phyloP scores from a whole-genome alignment of 2,113 vertebrate genomes.

The Periophthalmodon schlosseri region DNA sequence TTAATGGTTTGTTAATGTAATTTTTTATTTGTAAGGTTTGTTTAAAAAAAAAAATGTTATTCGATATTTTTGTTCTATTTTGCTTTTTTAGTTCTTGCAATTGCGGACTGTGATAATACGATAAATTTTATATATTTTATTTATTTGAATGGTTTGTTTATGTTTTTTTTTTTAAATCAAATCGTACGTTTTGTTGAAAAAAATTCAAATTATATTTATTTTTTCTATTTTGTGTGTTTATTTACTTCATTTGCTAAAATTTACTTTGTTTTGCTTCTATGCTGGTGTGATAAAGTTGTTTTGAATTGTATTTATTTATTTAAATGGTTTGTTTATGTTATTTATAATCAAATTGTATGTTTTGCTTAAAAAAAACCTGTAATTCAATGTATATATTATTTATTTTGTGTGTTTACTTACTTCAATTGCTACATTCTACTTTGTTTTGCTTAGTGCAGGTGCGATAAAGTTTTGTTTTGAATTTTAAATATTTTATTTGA shows the following conservation, averaged over 20 bases:
- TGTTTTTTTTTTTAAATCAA: not conserved
- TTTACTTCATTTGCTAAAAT: not conserved
- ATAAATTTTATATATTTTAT: too few species aligned
- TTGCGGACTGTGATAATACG: too few species aligned
- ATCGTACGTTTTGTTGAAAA: not conserved
- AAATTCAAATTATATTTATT: not conserved
- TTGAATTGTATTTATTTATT: not conserved
- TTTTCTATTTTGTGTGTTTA: too few species aligned
- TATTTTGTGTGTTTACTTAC: not conserved
- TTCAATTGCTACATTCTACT: not conserved
- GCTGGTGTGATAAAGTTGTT: slow-evolving; percentile 2
- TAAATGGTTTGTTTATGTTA: not conserved
- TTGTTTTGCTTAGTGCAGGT: not conserved
- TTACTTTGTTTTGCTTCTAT: not conserved
- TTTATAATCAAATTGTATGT: not conserved
- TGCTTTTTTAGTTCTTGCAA: too few species aligned
- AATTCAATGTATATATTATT: not conserved
- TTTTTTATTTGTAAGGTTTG: not conserved
- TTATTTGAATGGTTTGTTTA: not conserved
- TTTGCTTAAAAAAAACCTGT: not conserved
- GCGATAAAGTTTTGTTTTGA: slow-evolving; percentile 3
- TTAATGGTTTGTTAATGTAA: too few species aligned
- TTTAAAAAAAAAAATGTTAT: not conserved
- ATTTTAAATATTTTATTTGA: not conserved
- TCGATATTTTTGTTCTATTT: too few species aligned